phyloP scores from a whole-genome alignment of 2,113 vertebrate genomes.

The Nerophis lumbriciformis region DNA sequence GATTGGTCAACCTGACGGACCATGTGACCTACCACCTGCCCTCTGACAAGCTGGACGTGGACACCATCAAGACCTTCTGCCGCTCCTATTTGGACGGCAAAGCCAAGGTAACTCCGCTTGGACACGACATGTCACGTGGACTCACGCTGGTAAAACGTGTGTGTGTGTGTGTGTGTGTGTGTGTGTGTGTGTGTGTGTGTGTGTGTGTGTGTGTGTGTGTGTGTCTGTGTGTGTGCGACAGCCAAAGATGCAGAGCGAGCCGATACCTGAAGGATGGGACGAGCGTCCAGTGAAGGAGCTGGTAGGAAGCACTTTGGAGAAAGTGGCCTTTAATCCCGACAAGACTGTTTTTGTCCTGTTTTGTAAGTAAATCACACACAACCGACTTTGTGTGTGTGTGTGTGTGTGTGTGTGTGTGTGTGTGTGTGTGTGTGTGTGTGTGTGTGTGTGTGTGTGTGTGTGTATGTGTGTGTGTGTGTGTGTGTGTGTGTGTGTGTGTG shows the following conservation, averaged over 20 bases:
- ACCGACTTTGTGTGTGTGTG: neutral
- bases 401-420: too few species aligned
- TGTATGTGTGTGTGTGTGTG: too few species aligned
- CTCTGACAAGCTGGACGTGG: constrained; percentile 70
- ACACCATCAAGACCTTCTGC: constrained; percentile 76
- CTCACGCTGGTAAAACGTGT: too few species aligned
- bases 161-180: too few species aligned
- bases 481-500: too few species aligned
- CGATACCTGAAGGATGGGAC: constrained; percentile 84
- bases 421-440: too few species aligned
- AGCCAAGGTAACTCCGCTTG: constrained; percentile 74
- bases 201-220: too few species aligned
- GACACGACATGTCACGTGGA: too few species aligned
- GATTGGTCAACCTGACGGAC: constrained; percentile 81
- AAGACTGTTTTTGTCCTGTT: constrained; percentile 84
- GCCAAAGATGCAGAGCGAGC: constrained; percentile 82
- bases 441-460: too few species aligned
- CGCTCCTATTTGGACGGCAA: constrained; percentile 73
- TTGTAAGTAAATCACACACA: constrained; percentile 72
- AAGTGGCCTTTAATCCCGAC: constrained; percentile 78
- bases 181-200: too few species aligned
- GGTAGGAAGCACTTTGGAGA: constrained; percentile 84
- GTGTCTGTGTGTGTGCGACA: constrained; percentile 31
- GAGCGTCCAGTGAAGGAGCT: constrained; percentile 81
- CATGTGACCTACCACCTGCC: constrained; percentile 82